These are phyloP conservation scores for Xenopus tropicalis DNA, from an alignment of 2,113 vertebrate genomes.

Conservation along the genomic window DNA sequence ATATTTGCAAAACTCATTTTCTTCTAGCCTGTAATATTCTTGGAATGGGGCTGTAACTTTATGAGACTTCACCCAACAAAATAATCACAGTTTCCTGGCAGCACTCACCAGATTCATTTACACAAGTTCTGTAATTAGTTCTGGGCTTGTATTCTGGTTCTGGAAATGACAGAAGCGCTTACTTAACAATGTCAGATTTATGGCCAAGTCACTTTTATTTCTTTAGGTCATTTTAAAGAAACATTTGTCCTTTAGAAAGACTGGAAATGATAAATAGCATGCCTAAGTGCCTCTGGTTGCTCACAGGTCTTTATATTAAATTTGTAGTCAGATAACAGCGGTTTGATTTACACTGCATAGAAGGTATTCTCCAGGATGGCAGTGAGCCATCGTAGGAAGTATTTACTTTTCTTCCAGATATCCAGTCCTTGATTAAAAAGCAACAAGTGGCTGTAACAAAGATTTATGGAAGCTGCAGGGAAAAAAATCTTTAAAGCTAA, in stretches of 20 bases:
- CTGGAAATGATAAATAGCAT: slow-evolving; percentile 17
- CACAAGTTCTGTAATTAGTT: slow-evolving; percentile 35
- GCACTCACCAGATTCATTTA: slow-evolving; percentile 31
- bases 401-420: slow-evolving; percentile 14
- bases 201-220: slow-evolving; percentile 31
- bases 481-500: no score
- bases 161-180: slow-evolving; percentile 23
- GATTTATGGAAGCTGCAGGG: not conserved
- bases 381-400: slow-evolving; percentile 20
- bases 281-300: slow-evolving; percentile 23
- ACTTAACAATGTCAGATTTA: slow-evolving; percentile 19
- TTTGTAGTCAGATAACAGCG: slow-evolving; percentile 33
- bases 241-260: slow-evolving; percentile 14
- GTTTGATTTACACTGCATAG: slow-evolving; percentile 12
- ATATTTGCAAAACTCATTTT: slow-evolving; percentile 34
- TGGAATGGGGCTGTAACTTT: slow-evolving; percentile 25
- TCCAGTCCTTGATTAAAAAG: slow-evolving; percentile 4
- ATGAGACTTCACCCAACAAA: slow-evolving; percentile 31
- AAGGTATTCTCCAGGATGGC: slow-evolving; percentile 8
- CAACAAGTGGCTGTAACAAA: not conserved
- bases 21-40: slow-evolving; percentile 25
- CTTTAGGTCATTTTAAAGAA: slow-evolving; percentile 19
- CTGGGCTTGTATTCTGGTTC: slow-evolving; percentile 14
- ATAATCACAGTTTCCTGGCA: slow-evolving; percentile 42
- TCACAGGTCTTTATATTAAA: slow-evolving; percentile 8